phyloP scores from a whole-genome alignment of 2,888 invertebrate genomes.

The Drosophila conformis region DNA sequence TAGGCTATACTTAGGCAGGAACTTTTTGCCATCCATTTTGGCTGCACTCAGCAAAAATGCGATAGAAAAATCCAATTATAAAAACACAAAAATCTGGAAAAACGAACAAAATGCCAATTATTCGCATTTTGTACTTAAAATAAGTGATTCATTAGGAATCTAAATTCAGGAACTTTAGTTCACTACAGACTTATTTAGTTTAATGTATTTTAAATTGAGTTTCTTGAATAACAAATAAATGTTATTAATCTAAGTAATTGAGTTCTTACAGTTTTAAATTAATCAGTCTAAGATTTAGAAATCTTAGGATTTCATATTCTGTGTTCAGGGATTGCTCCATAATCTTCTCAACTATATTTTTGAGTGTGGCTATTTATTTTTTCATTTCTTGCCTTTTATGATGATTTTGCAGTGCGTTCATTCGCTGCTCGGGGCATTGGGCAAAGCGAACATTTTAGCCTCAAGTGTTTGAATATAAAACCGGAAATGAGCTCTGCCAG shows the following conservation, averaged over 20 bases:
- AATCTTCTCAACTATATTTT: not conserved
- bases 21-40: constrained; percentile 8
- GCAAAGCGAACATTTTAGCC: constrained; percentile 79
- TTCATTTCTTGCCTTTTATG: constrained; percentile 74
- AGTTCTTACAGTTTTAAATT: not conserved
- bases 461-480: constrained; percentile 80
- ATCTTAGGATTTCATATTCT: not conserved
- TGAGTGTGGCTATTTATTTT: constrained; percentile 62
- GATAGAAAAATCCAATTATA: not conserved
- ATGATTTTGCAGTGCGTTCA: constrained; percentile 63
- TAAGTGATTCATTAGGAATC: not conserved
- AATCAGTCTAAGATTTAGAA: not conserved
- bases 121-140: not conserved
- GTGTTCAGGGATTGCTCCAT: not conserved
- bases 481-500: constrained; percentile 75
- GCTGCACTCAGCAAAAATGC: constrained; percentile 1
- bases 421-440: constrained; percentile 46
- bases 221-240: not conserved
- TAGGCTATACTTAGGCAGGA: constrained; percentile 21
- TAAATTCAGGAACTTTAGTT: not conserved
- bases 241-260: not conserved
- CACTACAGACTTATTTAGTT: not conserved
- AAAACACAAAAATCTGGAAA: not conserved
- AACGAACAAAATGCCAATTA: not conserved
- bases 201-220: not conserved